A percentile compares a stretch with the other conserved stretches of the same genome.
Conservation (phyloP, 2,888 invertebrate genomes). For the Nemoura dubitans region DNA sequence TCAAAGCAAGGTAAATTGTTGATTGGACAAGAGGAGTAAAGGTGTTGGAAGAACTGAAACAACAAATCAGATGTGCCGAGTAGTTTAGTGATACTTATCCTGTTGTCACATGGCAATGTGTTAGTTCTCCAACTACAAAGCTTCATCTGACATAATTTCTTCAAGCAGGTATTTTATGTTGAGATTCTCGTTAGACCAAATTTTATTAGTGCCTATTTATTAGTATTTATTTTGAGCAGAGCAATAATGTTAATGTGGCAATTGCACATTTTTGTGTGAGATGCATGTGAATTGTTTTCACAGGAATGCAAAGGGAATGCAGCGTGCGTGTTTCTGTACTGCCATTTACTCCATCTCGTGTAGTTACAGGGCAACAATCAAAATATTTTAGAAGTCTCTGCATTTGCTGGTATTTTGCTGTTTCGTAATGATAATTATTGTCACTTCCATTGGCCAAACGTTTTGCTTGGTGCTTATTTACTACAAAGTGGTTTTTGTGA, state of each 20-base stretch:
- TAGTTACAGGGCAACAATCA: constrained; percentile 3
- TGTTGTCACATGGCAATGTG: background rate
- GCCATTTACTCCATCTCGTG: background rate
- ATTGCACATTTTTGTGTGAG: background rate
- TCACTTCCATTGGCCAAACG: constrained; percentile 38
- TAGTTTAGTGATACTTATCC: background rate
- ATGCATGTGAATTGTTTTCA: background rate
- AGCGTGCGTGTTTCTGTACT: background rate
- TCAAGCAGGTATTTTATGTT: background rate
- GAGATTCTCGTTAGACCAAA: constrained; percentile 7
- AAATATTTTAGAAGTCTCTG: background rate
- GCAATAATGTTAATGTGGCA: background rate
- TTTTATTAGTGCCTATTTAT: constrained; percentile 12
- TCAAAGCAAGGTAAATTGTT: constrained; percentile 22
- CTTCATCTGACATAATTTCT: constrained; percentile 2
- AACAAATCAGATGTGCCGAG: background rate
- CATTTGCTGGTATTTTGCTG: constrained; percentile 12
- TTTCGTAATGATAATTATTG: constrained; percentile 17
- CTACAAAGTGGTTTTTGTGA: constrained; percentile 24
- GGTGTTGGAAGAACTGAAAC: background rate
- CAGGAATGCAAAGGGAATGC: background rate
- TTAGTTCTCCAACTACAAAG: background rate
- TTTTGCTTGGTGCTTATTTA: constrained; percentile 29
- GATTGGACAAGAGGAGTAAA: background rate
- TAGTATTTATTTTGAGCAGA: constrained; percentile 12